Evolutionary conservation across 2,797 vertebrate genomes (phyloP).

Genomic region (Rhyacichthys aspro): DNA sequence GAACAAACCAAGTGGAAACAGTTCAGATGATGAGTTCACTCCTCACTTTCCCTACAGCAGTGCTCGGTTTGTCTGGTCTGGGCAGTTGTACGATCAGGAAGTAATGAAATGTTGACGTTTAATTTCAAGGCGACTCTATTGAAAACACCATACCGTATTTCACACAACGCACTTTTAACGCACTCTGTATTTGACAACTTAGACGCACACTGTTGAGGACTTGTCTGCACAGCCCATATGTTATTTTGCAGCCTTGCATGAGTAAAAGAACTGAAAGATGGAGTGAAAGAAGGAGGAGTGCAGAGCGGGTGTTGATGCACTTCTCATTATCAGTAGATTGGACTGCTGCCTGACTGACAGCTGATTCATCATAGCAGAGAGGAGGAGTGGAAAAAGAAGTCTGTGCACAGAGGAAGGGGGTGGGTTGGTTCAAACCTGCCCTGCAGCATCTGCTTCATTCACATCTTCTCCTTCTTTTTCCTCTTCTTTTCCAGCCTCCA

Average conservation of each 20-base stretch:
- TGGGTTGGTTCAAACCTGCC: conserved; percentile 59
- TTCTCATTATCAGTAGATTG: conserved; percentile 96
- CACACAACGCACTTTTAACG: too few relatives aligned
- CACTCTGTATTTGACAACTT: too few relatives aligned
- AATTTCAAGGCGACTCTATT: too few relatives aligned
- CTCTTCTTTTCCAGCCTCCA: conserved; percentile 3
- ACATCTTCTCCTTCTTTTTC: conserved; percentile 53
- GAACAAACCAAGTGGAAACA: too few relatives aligned
- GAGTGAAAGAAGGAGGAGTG: conserved; percentile 53
- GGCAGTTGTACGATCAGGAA: too few relatives aligned
- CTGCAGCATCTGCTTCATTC: conserved; percentile 81
- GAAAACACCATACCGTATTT: too few relatives aligned
- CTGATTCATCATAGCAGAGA: conserved; percentile 91
- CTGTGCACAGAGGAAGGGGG: background rate
- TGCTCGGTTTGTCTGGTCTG: too few relatives aligned
- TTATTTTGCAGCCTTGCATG: background rate
- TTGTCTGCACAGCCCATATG: background rate
- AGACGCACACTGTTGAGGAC: too few relatives aligned
- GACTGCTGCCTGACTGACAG: conserved; percentile 92
- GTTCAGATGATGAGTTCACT: too few relatives aligned
- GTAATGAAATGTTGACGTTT: too few relatives aligned
- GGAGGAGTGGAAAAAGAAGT: conserved; percentile 72
- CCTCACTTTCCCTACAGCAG: too few relatives aligned
- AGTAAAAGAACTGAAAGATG: conserved; percentile 26
- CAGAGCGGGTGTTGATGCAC: conserved; percentile 83